Evolutionary conservation across 1,140 invertebrate species (phyloP), one percentile per base, ranked within the genome.

Genomic region (Charaxes varanes): DNA sequence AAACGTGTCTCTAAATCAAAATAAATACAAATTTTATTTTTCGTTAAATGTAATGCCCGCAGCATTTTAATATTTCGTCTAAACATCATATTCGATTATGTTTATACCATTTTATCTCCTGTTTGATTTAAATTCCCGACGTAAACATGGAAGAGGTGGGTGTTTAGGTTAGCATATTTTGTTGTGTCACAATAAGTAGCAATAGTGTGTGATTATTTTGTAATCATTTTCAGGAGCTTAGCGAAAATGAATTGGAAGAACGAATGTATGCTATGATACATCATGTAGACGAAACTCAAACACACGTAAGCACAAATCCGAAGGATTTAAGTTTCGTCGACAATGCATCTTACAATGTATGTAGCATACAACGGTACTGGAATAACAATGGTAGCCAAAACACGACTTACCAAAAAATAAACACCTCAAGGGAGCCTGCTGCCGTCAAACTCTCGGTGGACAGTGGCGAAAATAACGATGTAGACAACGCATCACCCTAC

Each of bases 111-210:
- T 58, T 62, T 53, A 53, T 53, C 45, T 62, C 61, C 57, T 61
- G 43, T 73, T 68, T 53, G 46, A 52, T 58, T 65, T 52, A 61
- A 68, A 73, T 63, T 74, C 51, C 46, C 60, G 49, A 56, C 62
- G 49, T 46, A 72, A 80, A 61, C 62, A 83, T 83, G 78, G 78
- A 83, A 62, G 76, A 80, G 73, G 78, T 80, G 50, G 34, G 70
- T 66, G 46, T 36, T 62, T 62, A 64, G 59, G 58, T 69, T 70
- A 68, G 53, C 45, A 53, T 74, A 70, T 68, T 74, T 61, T 68
- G 63, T 76, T 77, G 69, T 76, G 66, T 71, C 71, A 72, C 50
- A 65, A 72, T 59, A 67, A 51, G 27, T 26, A 31, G 30, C 44
- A 31, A 37, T 31, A 49, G 52, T 52, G 59, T 60, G 41, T 70